Conservation (phyloP, 2,113 vertebrate species). For the Melanotaenia duboulayi region DNA sequence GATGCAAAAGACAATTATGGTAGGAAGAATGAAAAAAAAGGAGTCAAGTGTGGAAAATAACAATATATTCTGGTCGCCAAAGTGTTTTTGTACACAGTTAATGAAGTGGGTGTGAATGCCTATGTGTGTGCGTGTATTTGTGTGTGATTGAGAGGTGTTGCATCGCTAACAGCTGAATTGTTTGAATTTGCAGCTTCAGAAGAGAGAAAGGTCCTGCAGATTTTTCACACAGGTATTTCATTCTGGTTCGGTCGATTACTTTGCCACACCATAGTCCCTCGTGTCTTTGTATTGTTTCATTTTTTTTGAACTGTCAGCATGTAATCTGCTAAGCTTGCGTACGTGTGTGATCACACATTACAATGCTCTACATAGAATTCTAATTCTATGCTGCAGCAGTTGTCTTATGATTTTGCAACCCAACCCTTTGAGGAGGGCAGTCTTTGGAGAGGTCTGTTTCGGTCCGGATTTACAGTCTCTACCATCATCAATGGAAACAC, state of each 20-base stretch:
- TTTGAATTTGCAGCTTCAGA: conserved; percentile 84
- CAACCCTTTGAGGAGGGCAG: conserved; percentile 62
- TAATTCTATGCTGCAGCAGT: conserved; percentile 12
- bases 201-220: conserved; percentile 83
- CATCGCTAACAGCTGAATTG: conserved; percentile 70
- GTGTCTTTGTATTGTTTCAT: conserved; percentile 6
- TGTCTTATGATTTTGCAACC: conserved; percentile 39
- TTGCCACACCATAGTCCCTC: conserved; percentile 39
- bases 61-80: conserved; percentile 30
- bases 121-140: conserved; percentile 27
- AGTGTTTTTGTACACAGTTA: conserved; percentile 28
- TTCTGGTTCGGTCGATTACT: conserved; percentile 63
- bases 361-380: conserved; percentile 1
- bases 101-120: conserved; percentile 44
- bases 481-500: conserved; percentile 4
- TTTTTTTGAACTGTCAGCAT: conserved; percentile 60
- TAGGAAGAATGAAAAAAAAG: conserved; percentile 6
- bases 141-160: conserved; percentile 54
- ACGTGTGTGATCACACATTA: conserved; percentile 43
- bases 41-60: conserved; percentile 15
- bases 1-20: neutral
- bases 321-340: conserved; percentile 42
- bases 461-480: neutral
- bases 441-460: neutral
- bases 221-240: conserved; percentile 82